These are phyloP conservation scores for Caenorhabditis sinica DNA, from an alignment of 2,888 invertebrate genomes.

Conservation along the genomic window DNA sequence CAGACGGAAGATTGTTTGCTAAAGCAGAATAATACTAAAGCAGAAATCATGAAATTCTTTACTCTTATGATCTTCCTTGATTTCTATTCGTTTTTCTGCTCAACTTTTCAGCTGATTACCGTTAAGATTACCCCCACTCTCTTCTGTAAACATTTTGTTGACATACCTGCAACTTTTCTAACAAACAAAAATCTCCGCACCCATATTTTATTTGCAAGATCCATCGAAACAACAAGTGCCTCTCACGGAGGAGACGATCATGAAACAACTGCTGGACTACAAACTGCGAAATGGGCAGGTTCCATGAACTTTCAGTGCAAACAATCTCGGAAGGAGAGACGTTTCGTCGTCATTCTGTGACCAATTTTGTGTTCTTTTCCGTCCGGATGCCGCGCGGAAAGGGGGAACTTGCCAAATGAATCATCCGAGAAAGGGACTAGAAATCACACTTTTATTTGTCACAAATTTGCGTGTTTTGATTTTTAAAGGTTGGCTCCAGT, in stretches of 20 bases:
- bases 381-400: conserved; percentile 55
- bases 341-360: conserved; percentile 58
- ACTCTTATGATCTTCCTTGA: conserved; percentile 23
- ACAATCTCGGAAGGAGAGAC: conserved; percentile 17
- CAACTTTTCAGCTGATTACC: not conserved
- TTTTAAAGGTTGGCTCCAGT: not conserved
- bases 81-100: not conserved
- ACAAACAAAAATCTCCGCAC: conserved; percentile 34
- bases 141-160: conserved; percentile 27
- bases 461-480: conserved; percentile 30
- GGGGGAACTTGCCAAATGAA: conserved; percentile 39
- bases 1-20: not conserved
- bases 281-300: conserved; percentile 50
- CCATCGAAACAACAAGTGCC: conserved; percentile 55
- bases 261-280: conserved; percentile 39
- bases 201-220: conserved; percentile 31
- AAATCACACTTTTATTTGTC: conserved; percentile 37
- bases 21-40: not conserved
- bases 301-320: conserved; percentile 52
- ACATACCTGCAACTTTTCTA: conserved; percentile 19
- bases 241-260: conserved; percentile 17
- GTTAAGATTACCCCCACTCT: conserved; percentile 9
- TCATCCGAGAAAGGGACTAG: conserved; percentile 38
- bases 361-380: conserved; percentile 57
- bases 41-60: conserved; percentile 39